Evolutionary conservation across 2,113 vertebrate species (phyloP), one percentile per base, ranked within the genome.

Genomic region (Micronisus gabar): DNA sequence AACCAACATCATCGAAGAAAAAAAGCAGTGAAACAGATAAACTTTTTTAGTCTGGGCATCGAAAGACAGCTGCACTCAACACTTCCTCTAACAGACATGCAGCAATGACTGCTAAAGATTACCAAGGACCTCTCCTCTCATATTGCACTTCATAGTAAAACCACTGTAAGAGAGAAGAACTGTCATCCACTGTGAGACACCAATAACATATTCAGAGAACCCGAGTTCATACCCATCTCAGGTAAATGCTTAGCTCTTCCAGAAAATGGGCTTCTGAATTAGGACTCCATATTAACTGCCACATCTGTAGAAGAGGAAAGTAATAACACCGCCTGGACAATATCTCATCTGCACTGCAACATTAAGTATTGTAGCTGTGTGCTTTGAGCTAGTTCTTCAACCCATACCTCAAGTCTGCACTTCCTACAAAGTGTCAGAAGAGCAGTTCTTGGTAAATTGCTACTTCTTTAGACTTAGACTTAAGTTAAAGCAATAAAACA

Each of bases 81-180:
- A 12, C 30, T 48, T 32, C 61, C 38, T 34, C 53, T 15, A 18
- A 13, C 26, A 79, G 62, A 30, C 0, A 0, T 5, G 29, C 73
- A 59, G 68, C 74, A 59, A 6, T 0, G 26, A 19, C 40, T 11
- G 45, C 62, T 50, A 13, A 22, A 11, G 56, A 15, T 21, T 7
- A n/a, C 38, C 29, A 27, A 10, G 16, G 40, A 55, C 7, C 40
- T 36, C 72, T 32, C 29, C 70, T 34, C 78, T 68, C 59, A 2
- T 92, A 92, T 92, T 96, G 92, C 95, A 94, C 89, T 92, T 90
- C 36, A 11, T 1, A 79, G 38, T 27, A 45, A 74, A 82, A 71
- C 47, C 58, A 34, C 75, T 20, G 20, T 18, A 9, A 52, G 53
- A 58, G 47, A 67, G 79, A 61, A 67, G 79, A 61, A 22, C n/a